These are phyloP conservation scores for Anguilla megastoma DNA, from an alignment of 2,797 vertebrate genomes.

Conservation along the genomic window DNA sequence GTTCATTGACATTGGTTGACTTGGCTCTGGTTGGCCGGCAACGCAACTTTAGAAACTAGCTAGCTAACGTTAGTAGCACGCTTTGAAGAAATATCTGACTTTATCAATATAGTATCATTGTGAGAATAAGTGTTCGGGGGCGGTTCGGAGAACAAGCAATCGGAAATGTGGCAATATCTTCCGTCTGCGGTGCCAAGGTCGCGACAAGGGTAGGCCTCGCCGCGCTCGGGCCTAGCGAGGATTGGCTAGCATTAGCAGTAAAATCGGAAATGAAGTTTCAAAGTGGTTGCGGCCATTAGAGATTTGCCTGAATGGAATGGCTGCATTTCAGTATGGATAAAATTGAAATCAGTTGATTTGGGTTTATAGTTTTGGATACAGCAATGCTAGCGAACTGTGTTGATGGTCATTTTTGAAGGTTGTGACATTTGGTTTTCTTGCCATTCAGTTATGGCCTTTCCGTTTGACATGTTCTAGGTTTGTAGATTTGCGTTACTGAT, in stretches of 20 bases:
- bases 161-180: not conserved
- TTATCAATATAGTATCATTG: too few species aligned
- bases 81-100: too few species aligned
- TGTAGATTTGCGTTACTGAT: not conserved
- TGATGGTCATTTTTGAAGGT: not conserved
- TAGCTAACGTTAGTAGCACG: not conserved
- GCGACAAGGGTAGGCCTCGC: slow-evolving; percentile 55
- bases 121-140: too few species aligned
- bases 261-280: not conserved
- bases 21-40: not conserved
- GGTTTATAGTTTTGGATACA: not conserved
- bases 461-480: not conserved
- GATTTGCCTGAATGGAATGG: not conserved
- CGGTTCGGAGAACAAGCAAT: not conserved
- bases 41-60: not conserved
- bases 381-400: not conserved
- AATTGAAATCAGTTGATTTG: not conserved
- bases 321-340: too few species aligned
- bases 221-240: not conserved
- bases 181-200: slow-evolving; percentile 65
- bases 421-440: not conserved
- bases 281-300: not conserved
- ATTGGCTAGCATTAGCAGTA: not conserved
- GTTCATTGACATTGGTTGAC: not conserved
- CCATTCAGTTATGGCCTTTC: not conserved